Percentiles rank a stretch among this genome's conserved stretches.
phyloP scores from a whole-genome alignment of 2,113 vertebrate species.

The Malaclemys terrapin region DNA sequence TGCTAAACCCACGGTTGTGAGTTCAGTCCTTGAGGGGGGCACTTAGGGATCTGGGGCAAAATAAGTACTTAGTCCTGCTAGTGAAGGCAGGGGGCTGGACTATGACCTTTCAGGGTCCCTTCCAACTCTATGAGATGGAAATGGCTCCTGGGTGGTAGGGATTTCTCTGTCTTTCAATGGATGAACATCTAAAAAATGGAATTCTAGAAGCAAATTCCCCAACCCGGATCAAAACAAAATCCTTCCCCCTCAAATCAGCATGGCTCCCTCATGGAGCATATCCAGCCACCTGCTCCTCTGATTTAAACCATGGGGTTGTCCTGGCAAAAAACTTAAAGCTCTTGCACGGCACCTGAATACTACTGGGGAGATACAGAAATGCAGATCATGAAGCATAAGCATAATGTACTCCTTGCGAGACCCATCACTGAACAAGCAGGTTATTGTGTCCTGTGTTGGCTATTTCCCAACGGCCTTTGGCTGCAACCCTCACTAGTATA shows the following conservation, averaged over 20 bases:
- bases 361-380: background rate
- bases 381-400: background rate
- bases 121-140: no score
- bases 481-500: fast-evolving
- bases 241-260: background rate
- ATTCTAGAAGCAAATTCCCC: background rate
- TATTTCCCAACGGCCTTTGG: background rate
- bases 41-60: no score
- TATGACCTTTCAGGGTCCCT: no score
- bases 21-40: no score
- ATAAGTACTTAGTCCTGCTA: no score
- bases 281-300: background rate
- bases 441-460: background rate
- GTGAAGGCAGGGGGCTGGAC: no score
- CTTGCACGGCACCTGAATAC: background rate
- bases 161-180: background rate
- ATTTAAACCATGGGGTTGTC: no score
- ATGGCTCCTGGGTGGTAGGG: no score
- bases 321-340: fast-evolving
- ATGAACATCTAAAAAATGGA: background rate
- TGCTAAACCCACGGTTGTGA: no score
- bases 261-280: background rate
- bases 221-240: background rate
- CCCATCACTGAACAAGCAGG: background rate
- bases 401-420: background rate